phyloP scores from a whole-genome alignment of 1,140 invertebrate species.

The Drosophila miranda region DNA sequence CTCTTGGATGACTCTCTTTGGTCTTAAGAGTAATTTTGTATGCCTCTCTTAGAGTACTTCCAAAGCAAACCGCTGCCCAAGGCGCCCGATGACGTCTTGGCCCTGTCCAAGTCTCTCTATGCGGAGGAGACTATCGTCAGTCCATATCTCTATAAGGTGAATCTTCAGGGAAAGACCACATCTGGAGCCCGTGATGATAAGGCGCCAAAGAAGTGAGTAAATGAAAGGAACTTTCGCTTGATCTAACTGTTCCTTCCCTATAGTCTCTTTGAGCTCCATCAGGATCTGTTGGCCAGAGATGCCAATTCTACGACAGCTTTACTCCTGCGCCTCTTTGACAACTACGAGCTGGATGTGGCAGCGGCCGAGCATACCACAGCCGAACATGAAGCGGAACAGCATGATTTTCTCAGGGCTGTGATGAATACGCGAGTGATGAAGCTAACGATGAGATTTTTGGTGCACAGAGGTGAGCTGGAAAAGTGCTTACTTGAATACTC shows the following conservation, averaged over 20 bases:
- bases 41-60: conserved; percentile 56
- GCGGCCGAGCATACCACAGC: conserved; percentile 89
- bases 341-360: conserved; percentile 88
- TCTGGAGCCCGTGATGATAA: conserved; percentile 86
- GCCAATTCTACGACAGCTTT: conserved; percentile 86
- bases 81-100: conserved; percentile 60
- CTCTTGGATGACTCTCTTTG: background rate
- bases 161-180: conserved; percentile 86
- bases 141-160: conserved; percentile 64
- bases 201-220: conserved; percentile 86
- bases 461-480: conserved; percentile 56
- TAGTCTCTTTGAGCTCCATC: conserved; percentile 71
- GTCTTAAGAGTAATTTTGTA: background rate
- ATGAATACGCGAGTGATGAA: conserved; percentile 89
- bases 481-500: conserved; percentile 80
- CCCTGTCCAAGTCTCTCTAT: conserved; percentile 59
- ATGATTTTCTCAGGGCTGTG: conserved; percentile 88
- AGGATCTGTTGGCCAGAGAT: conserved; percentile 68
- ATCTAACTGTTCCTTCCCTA: background rate
- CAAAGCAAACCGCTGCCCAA: conserved; percentile 55
- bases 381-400: conserved; percentile 89
- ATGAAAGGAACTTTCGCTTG: background rate
- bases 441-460: conserved; percentile 84
- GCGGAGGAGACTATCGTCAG: conserved; percentile 58
- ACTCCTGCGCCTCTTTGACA: conserved; percentile 87